These are phyloP conservation scores for Sebastes kiyomatsui DNA, from an alignment of 2,797 vertebrate species.

Conservation along the genomic window DNA sequence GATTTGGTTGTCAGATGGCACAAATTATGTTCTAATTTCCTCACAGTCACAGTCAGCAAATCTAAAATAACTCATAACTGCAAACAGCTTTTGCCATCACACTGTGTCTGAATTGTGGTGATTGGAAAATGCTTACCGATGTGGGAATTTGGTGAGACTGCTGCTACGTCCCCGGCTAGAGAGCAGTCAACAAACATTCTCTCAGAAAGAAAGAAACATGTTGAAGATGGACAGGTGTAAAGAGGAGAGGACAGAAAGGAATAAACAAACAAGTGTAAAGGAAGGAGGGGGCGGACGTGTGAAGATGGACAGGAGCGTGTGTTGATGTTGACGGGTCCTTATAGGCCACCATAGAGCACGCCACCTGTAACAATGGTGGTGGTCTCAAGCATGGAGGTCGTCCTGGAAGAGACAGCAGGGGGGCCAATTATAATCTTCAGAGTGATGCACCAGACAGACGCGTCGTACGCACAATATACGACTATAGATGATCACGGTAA, in stretches of 20 bases:
- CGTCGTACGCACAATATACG: not conserved
- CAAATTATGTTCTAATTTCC: not conserved
- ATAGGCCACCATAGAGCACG: constrained; percentile 38
- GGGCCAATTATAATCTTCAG: constrained; percentile 21
- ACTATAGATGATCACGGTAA: constrained; percentile 1
- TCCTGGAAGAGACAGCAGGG: constrained; percentile 9
- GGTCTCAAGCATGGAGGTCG: constrained; percentile 65
- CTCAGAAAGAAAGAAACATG: not conserved
- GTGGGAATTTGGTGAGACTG: not conserved
- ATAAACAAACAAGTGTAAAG: constrained; percentile 32
- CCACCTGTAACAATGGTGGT: constrained; percentile 61
- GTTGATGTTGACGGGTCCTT: constrained; percentile 51
- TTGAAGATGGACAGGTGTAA: constrained; percentile 31
- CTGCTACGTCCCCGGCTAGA: not conserved
- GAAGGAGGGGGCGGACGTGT: constrained; percentile 33
- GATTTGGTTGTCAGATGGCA: not conserved
- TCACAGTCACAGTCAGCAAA: not conserved
- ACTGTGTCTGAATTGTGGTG: not conserved
- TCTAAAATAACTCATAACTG: not conserved
- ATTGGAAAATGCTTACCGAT: constrained; percentile 13
- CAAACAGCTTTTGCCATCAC: constrained; percentile 6
- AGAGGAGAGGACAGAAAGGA: constrained; percentile 1
- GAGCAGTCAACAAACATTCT: not conserved
- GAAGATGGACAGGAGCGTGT: constrained; percentile 35
- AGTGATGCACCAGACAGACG: constrained; percentile 16